Evolutionary conservation across 2,797 vertebrate genomes (phyloP), one percentile per base, ranked within the genome.

Genomic region (Pempheris klunzingeri): DNA sequence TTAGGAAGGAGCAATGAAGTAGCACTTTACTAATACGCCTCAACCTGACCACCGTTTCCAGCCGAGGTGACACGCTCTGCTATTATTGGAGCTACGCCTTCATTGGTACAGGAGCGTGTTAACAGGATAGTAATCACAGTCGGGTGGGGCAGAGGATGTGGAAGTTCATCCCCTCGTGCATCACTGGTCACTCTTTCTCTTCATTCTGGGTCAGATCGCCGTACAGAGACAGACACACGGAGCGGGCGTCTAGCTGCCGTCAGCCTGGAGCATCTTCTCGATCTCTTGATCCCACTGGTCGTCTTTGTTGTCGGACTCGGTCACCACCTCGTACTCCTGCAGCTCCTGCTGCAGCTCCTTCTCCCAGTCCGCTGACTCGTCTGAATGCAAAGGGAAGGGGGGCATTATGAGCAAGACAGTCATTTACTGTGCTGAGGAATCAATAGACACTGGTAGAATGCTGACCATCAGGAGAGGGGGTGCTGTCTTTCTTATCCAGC

Each of bases 251-350:
- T 93, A 94, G 70, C 85, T 84, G 30, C 90, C 94, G n/a, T 96
- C 95, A 5, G 94, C 95, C 87, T 97, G 96, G 6, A 99, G 93
- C 97, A 99, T 97, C 91, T 98, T 94, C 91, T 98, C 97, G 41
- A 99, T 99, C 94, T 98, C 97, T 65, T 97, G 97, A 84, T 98
- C 98, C 97, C 97, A 98, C 84, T 97, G 97, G 77, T 98, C 96
- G 55, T 98, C 97, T 54, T 90, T 94, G 84, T 96, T 96, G 86
- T 96, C 97, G 0, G 96, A 88, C 77, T 97, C 97, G 0, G 95
- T 90, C 77, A 98, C 97, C 78, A 98, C 97, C 88, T 99, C 97
- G 39, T 98, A 98, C 76, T 98, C 97, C 84, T 99, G 97, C 39
- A 99, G 96, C 79, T 99, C 97, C 85, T 97, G 96, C 79, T 98